Base-by-base conservation (phyloP, 2,797 vertebrate species). In the Pangasius larnaudii region DNA sequence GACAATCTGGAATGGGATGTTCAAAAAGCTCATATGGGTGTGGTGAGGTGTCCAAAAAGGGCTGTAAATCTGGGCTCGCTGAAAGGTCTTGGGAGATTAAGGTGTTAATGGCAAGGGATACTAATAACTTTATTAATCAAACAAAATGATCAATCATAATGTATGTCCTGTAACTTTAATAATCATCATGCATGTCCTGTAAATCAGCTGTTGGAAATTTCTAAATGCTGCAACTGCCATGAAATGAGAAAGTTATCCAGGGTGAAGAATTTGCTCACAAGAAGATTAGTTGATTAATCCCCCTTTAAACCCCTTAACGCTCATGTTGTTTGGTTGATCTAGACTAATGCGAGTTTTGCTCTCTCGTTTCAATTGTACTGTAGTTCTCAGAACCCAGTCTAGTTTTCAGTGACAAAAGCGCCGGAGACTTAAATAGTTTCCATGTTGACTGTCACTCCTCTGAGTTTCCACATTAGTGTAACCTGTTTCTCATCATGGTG, bases 401-500 rank as follows among this genome's bases (percentile, higher is more conserved):
- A 58, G 74, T 36, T 53, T 80, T 80, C 46, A 24, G 49, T 75
- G 49, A 71, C 71, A 84, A 86, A 67, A 88, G 63, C 3, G 3
- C 36, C 56, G 65, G 30, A 63, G 84, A 53, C 84, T 30, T 6
- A 78, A 86, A 89, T 77, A 83, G 85, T 89, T 86, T 86, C 79
- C 85, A 86, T 79, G 49, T 24, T 33, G 85, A 53, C 71, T 39
- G 51, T 63, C 84, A 74, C 56, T 82, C 42, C 30, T 74, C 85
- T 27, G 18, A 77, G 78, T 84, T 84, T 89, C 88, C 88, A 86
- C 88, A 89, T 86, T 86, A 89, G 36, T 46, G 27, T 49, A 63
- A 46, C n/a, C 10, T 59, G 22, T 22, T 63, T 61, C 18, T 46
- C 30, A 86, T 63, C 51, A 18, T n/a, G 19, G 16, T 51, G 72